A percentile compares a stretch with the other conserved stretches of the same genome.
These are phyloP conservation scores for Diplolepis rosae DNA, from an alignment of 2,888 invertebrate genomes.

Conservation along the genomic window DNA sequence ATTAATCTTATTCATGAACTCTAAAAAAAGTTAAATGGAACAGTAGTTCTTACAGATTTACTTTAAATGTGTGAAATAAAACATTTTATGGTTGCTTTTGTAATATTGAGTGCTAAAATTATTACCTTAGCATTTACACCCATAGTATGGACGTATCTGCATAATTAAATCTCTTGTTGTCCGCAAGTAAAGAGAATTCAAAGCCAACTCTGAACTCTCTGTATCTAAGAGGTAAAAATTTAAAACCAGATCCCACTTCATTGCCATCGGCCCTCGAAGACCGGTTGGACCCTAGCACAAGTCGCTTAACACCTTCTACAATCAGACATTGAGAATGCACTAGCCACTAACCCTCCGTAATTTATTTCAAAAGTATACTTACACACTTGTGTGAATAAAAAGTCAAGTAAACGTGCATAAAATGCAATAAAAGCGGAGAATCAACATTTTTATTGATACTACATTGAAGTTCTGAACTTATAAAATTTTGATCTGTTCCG, in stretches of 20 bases:
- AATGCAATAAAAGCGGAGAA: neutral
- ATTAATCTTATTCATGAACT: too few species aligned
- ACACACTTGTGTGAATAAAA: neutral
- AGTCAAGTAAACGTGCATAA: neutral
- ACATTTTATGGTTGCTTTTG: neutral
- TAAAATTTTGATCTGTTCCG: neutral
- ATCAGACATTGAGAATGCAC: constrained; percentile 38
- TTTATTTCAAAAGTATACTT: neutral
- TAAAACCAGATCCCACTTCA: constrained; percentile 63
- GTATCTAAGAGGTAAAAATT: constrained; percentile 64
- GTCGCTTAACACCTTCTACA: constrained; percentile 54
- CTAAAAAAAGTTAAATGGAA: too few species aligned
- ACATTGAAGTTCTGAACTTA: neutral
- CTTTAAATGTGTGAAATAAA: too few species aligned
- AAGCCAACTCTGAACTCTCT: constrained; percentile 32
- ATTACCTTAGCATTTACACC: neutral
- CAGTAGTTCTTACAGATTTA: too few species aligned
- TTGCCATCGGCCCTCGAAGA: constrained; percentile 53
- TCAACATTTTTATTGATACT: too few species aligned
- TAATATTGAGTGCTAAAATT: neutral
- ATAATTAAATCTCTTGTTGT: constrained; percentile 23
- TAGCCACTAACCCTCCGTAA: neutral
- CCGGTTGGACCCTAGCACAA: constrained; percentile 60
- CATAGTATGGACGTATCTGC: neutral
- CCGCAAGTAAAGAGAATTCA: neutral